Evolutionary conservation across 2,888 invertebrate species (phyloP), one percentile per base, ranked within the genome.

Genomic region (Pyrochroa serraticornis): DNA sequence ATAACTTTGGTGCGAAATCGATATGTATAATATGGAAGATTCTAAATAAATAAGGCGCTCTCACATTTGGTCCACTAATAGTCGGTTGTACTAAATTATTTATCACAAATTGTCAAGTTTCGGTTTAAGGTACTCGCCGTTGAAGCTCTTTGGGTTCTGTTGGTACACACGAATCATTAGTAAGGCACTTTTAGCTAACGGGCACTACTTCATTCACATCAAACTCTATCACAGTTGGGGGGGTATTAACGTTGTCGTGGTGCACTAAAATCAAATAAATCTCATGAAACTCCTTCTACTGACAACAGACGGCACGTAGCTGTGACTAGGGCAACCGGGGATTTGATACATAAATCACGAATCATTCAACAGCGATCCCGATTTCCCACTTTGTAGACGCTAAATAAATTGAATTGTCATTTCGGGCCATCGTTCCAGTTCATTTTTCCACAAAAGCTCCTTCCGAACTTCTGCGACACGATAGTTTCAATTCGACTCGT

Each of bases 191-290:
- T 31, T 32, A 14, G 12, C 6, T 12, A 36, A 8, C 13, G 39
- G 10, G 7, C 8, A 3, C 39, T 22, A 39, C 39, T 39, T 12
- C 9, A 46, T 14, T 50, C 32, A 56, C 47, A 55, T 54, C 38
- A 31, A 56, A 44, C 52, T 42, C 56, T 68, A 66, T 68, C 68
- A 66, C 66, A 68, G 66, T 58, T 54, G 59, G 50, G 54, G 55
- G 56, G 22, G 22, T 22, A 56, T 57, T 53, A 42, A 53, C 44
- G 8, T 2, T 22, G 31, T 52, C 54, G 50, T 44, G 37, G 52
- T 56, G 43, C 60, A 48, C 58, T 53, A 61, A 60, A 61, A 64
- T 10, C 35, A 58, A 61, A 60, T 50, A 52, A 44, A 44, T 51
- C 52, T 14, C 7, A 51, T 41, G 52, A 57, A 50, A 39, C 7